Base-by-base conservation (phyloP, 2,113 vertebrate genomes). In the Chionomys nivalis region DNA sequence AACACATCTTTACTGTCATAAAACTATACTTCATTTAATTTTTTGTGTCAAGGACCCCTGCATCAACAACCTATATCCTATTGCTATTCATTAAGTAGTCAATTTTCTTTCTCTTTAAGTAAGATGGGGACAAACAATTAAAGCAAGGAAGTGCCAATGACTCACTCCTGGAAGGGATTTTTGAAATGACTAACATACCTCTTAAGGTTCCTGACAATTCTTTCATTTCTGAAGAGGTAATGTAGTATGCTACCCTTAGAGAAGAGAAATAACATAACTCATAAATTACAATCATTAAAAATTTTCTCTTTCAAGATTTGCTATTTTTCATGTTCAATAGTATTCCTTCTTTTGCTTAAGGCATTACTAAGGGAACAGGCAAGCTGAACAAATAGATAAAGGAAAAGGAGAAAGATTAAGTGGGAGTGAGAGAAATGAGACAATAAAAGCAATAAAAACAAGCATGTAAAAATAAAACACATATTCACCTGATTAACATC, bases 71-170 rank as follows among this genome's bases (percentile, higher is more conserved):
- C 23, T 65, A 16, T 12, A 26, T 36, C 7, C n/a, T n/a, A 91
- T 90, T 31, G 21, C 68, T 79, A 89, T 89, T 49, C 6, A 49
- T 78, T 78, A 28, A 63, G 63, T 88, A 90, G 87, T 26, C 33
- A 79, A 75, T 66, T 93, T 16, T 24, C 19, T 93, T 5, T 49
- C 92, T 58, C 33, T 21, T 11, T 61, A 13, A 63, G 7, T 68
- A 1, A 89, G 36, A 11, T n/a, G 68, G 1, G 87, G 31, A 70
- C 16, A 87, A 12, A 86, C 26, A 63, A 63, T 63, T 61, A 61
- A n/a, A 47, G n/a, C 83, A 75, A 96, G 19, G 72, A 93, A 63
- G 6, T 82, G 17, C 3, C 81, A 94, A 0, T 93, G 95, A 75
- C 2, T 33, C n/a, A 68, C 1, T 96, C 26, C 72, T 82, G 47